phyloP scores from a whole-genome alignment of 2,113 vertebrate species.

The Zootoca vivipara region DNA sequence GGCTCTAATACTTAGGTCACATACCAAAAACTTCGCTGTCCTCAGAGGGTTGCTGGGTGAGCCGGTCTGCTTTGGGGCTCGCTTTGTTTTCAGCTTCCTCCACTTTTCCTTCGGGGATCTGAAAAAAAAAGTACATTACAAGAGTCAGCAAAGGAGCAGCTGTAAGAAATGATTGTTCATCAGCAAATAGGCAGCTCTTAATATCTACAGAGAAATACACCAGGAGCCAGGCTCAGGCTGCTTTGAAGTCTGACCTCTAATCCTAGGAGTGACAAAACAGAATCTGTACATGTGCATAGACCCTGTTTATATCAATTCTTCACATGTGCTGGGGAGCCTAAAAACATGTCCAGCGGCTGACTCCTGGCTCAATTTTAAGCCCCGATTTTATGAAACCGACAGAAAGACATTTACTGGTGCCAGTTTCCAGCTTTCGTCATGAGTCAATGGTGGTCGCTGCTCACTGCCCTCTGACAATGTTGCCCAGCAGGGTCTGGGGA shows the following conservation, averaged over 20 bases:
- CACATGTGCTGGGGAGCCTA: background rate
- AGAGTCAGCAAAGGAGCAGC: background rate
- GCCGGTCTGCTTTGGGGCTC: background rate
- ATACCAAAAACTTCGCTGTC: constrained; percentile 89
- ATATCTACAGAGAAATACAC: background rate
- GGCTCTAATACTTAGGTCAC: background rate
- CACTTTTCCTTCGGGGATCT: constrained; percentile 60
- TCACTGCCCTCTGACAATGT: too few species aligned
- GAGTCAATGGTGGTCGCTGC: too few species aligned
- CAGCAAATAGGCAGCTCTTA: background rate
- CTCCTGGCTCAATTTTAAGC: background rate
- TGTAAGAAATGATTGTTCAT: background rate
- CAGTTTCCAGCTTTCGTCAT: too few species aligned
- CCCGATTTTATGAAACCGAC: background rate
- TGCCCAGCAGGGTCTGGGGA: too few species aligned
- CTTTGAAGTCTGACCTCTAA: background rate
- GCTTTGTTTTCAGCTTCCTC: constrained; percentile 52
- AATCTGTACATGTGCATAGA: background rate
- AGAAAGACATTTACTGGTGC: background rate
- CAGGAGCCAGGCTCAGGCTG: background rate
- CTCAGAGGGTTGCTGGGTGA: constrained; percentile 77
- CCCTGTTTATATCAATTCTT: background rate
- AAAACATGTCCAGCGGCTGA: background rate
- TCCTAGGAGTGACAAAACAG: background rate
- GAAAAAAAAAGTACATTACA: constrained; percentile 33